Evolutionary conservation across 2,888 invertebrate genomes (phyloP), one percentile per base, ranked within the genome.

Genomic region (Hyles lineata): DNA sequence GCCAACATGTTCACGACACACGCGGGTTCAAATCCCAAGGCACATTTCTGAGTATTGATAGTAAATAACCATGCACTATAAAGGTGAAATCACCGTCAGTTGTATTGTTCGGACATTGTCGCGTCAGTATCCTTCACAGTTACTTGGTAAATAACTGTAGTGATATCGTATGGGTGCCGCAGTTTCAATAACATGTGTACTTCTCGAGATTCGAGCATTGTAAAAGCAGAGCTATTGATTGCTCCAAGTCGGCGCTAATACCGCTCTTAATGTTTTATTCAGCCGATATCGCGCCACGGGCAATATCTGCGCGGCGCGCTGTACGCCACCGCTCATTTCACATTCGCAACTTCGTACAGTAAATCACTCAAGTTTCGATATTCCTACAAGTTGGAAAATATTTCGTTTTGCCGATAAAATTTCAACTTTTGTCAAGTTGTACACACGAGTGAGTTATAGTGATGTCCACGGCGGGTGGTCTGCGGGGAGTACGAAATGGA

Each of bases 401-500:
- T 89, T 89, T 85, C 85, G 83, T 83, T 82, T 89, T 86, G 82
- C 87, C 55, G 88, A 86, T 89, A 90, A 89, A 90, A 88, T 89
- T 88, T 86, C 83, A 88, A 89, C 85, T 90, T 89, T 88, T 89
- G 87, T 86, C 88, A 86, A 89, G 84, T 86, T 25, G 23, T 59
- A 70, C 71, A 79, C 74, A 77, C 75, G 78, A 83, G 80, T 88
- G 89, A 89, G 84, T 88, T 88, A 89, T 89, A 82, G 84, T 81
- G 82, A 77, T 74, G 58, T 21, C 58, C 50, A 58, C 55, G 21
- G 15, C 19, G 21, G 58, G 29, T 55, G 32, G 43, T 25, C 17
- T 23, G 25, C 23, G 23, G 21, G 21, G 19, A 5, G 43, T 35
- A 43, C 43, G 19, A 19, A 71, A 19, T 35, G 6, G 15, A 58